Conservation (phyloP, 1,140 invertebrate genomes). For the Megalonaias nervosa region DNA sequence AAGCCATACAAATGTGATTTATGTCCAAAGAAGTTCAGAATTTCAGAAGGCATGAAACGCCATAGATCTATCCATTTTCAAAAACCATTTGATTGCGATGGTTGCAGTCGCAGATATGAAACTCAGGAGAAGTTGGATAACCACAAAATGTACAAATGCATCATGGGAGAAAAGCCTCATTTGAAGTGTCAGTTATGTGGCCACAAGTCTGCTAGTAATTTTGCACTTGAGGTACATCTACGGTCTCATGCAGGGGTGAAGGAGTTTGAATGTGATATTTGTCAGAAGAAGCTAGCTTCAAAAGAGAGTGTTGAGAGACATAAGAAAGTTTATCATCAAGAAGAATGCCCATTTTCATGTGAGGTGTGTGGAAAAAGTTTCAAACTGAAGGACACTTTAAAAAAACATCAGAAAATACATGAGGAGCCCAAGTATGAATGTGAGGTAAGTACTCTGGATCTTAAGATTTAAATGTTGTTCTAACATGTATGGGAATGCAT, state of each 20-base stretch:
- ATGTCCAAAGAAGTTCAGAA: constrained; percentile 24
- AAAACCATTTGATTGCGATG: constrained; percentile 15
- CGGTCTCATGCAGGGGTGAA: constrained; percentile 31
- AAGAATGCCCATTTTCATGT: constrained; percentile 22
- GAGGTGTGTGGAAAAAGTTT: constrained; percentile 21
- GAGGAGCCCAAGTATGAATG: constrained; percentile 28
- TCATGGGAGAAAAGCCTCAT: neutral
- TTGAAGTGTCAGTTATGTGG: constrained; percentile 27
- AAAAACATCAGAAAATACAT: constrained; percentile 30
- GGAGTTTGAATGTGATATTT: constrained; percentile 48
- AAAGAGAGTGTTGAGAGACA: constrained; percentile 29
- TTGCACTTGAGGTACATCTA: constrained; percentile 27
- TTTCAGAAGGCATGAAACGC: constrained; percentile 13
- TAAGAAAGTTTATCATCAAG: constrained; percentile 13
- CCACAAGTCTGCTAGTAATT: constrained; percentile 16
- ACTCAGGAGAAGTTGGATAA: neutral
- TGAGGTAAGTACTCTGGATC: constrained; percentile 14
- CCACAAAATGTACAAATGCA: constrained; percentile 11
- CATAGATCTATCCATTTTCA: constrained; percentile 14
- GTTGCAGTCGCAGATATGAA: constrained; percentile 11
- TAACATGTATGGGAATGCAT: too few relatives aligned
- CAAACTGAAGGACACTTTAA: constrained; percentile 26
- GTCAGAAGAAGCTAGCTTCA: constrained; percentile 28
- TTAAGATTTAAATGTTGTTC: constrained; percentile 39
- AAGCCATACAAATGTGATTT: constrained; percentile 17